These are phyloP conservation scores for Lithophane socia DNA, from an alignment of 2,888 invertebrate species.

Conservation along the genomic window DNA sequence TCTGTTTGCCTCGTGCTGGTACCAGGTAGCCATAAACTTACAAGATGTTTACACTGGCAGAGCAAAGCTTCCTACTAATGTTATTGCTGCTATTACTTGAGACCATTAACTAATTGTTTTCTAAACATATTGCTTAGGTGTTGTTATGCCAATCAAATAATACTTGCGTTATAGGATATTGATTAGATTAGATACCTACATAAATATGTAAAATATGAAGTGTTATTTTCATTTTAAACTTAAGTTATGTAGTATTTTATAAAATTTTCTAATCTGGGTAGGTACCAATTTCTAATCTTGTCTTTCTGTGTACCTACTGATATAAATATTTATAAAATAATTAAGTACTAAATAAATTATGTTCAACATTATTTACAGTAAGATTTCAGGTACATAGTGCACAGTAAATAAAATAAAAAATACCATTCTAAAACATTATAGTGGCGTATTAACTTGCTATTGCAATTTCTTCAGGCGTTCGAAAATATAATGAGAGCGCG, in stretches of 20 bases:
- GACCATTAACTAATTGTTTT: slow-evolving; percentile 46
- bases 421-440: not conserved
- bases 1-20: slow-evolving; percentile 48
- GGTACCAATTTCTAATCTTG: too few relatives aligned
- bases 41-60: slow-evolving; percentile 36
- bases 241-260: too few relatives aligned
- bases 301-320: too few relatives aligned
- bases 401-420: slow-evolving; percentile 1
- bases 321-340: not conserved
- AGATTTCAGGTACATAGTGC: not conserved
- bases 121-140: slow-evolving; percentile 33
- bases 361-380: not conserved
- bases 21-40: slow-evolving; percentile 35
- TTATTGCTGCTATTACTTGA: slow-evolving; percentile 43
- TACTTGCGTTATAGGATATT: not conserved
- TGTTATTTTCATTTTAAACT: too few relatives aligned
- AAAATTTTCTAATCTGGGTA: too few relatives aligned
- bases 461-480: slow-evolving; percentile 33
- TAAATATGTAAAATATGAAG: not conserved
- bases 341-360: not conserved
- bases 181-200: not conserved
- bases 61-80: slow-evolving; percentile 33
- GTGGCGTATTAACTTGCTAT: slow-evolving; percentile 10
- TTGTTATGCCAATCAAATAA: slow-evolving; percentile 20
- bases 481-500: slow-evolving; percentile 11